phyloP scores from a whole-genome alignment of 2,888 invertebrate genomes.

The Parasteatoda lunata region DNA sequence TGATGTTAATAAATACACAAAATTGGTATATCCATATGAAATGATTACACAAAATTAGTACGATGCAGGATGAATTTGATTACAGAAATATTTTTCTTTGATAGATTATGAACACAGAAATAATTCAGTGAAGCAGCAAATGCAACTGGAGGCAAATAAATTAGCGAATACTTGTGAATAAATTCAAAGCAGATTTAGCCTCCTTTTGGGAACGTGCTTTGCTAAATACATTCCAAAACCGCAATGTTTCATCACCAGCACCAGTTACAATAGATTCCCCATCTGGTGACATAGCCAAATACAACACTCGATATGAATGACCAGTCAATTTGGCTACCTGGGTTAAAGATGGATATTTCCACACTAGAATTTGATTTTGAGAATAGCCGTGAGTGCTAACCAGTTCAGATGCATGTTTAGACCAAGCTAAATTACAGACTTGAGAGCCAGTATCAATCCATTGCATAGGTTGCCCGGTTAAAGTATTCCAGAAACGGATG shows the following conservation, averaged over 20 bases:
- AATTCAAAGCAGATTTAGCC: conserved; percentile 92
- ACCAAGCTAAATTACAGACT: conserved; percentile 99
- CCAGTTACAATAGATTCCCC: conserved; percentile 99
- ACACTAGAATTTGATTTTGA: conserved; percentile 98
- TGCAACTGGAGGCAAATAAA: not conserved
- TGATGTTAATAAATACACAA: too few species aligned
- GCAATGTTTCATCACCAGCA: conserved; percentile 96
- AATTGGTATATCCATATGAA: too few species aligned
- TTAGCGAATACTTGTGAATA: conserved; percentile 91
- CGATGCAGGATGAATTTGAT: too few species aligned
- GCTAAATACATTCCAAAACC: conserved; percentile 99
- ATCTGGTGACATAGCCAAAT: conserved; percentile 96
- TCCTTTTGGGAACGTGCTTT: conserved; percentile 96
- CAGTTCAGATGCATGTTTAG: conserved; percentile 97
- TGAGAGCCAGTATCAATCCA: conserved; percentile 98
- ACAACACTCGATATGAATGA: conserved; percentile 95
- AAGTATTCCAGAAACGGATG: conserved; percentile 98
- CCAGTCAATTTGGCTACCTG: conserved; percentile 98
- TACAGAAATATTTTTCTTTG: too few species aligned
- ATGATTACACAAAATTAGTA: too few species aligned
- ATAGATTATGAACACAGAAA: too few species aligned
- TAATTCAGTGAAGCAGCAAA: too few species aligned
- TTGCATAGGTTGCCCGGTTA: conserved; percentile 98
- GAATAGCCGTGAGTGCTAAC: conserved; percentile 97
- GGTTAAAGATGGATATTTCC: conserved; percentile 98